These are phyloP conservation scores for Calliopsis andreniformis DNA, from an alignment of 1,140 invertebrate species.

Conservation along the genomic window DNA sequence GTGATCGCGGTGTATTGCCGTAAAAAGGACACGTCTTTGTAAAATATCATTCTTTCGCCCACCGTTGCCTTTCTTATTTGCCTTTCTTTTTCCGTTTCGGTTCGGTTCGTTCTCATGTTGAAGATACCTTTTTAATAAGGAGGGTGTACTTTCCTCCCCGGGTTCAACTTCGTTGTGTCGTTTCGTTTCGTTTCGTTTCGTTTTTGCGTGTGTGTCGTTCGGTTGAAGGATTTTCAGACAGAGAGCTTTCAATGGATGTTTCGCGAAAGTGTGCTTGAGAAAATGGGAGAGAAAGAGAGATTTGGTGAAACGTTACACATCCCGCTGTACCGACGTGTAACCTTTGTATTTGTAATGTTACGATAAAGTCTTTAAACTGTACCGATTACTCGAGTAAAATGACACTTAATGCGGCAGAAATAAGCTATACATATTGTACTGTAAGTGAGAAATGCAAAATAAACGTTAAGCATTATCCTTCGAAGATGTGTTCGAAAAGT, in stretches of 20 bases:
- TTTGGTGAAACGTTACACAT: slow-evolving; percentile 39
- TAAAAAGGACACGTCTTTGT: neutral
- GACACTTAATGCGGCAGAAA: slow-evolving; percentile 69
- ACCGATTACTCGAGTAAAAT: slow-evolving; percentile 73
- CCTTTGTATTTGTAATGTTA: slow-evolving; percentile 76
- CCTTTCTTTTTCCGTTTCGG: neutral
- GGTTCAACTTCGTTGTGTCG: neutral
- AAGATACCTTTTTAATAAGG: too few relatives aligned
- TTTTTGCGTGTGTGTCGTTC: slow-evolving; percentile 10
- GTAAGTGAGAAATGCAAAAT: slow-evolving; percentile 75
- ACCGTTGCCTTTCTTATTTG: neutral
- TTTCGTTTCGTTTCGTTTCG: slow-evolving; percentile 4
- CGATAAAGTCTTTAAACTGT: slow-evolving; percentile 71
- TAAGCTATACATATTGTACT: slow-evolving; percentile 78
- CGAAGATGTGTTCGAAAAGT: slow-evolving; percentile 27
- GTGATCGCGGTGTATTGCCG: neutral
- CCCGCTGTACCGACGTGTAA: slow-evolving; percentile 66
- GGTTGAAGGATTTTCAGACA: slow-evolving; percentile 3
- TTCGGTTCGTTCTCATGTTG: neutral
- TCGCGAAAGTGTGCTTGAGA: neutral
- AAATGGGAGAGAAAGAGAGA: neutral
- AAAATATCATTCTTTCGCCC: neutral
- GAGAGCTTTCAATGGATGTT: slow-evolving; percentile 10
- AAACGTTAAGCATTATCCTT: slow-evolving; percentile 76
- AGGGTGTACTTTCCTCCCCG: too few relatives aligned